phyloP scores from a whole-genome alignment of 2,888 invertebrate genomes.

The Pyrrhopygopsis socrates region DNA sequence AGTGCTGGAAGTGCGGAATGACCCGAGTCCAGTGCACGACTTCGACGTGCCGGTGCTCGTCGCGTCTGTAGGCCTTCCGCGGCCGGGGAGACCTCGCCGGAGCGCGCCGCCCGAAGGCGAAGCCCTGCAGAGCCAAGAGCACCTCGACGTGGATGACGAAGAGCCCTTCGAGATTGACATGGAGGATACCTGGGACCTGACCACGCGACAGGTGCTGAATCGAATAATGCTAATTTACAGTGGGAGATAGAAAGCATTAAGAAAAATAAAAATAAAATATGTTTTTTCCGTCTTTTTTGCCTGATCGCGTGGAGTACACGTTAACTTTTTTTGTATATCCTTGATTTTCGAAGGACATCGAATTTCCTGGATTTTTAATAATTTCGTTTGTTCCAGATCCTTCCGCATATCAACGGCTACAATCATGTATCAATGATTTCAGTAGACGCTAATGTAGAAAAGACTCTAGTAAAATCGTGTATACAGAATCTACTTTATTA shows the following conservation, averaged over 20 bases:
- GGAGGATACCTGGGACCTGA: slow-evolving; percentile 98
- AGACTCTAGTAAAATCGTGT: slow-evolving; percentile 99
- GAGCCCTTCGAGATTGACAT: slow-evolving; percentile 93
- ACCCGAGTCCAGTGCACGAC: slow-evolving; percentile 98
- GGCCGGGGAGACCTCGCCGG: slow-evolving; percentile 91
- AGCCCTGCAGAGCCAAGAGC: slow-evolving; percentile 89
- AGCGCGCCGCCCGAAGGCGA: slow-evolving; percentile 87
- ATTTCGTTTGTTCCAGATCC: slow-evolving; percentile 93
- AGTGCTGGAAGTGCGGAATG: slow-evolving; percentile 98
- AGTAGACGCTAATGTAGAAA: slow-evolving; percentile 99
- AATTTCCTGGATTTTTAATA: background rate
- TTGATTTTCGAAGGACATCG: too few species aligned
- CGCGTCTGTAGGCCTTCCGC: slow-evolving; percentile 92
- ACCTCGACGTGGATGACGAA: slow-evolving; percentile 95
- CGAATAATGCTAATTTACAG: background rate
- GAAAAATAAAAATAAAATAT: too few species aligned
- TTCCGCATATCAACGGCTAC: slow-evolving; percentile 99
- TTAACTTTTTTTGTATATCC: too few species aligned
- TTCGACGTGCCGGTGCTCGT: slow-evolving; percentile 99
- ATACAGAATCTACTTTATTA: slow-evolving; percentile 99
- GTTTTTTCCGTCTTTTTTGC: too few species aligned
- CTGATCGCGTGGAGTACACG: too few species aligned
- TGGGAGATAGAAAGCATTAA: background rate
- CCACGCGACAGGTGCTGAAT: slow-evolving; percentile 99
- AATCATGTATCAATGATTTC: slow-evolving; percentile 99